Conservation (phyloP, 2,113 vertebrate genomes). For the Platysternon megacephalum region DNA sequence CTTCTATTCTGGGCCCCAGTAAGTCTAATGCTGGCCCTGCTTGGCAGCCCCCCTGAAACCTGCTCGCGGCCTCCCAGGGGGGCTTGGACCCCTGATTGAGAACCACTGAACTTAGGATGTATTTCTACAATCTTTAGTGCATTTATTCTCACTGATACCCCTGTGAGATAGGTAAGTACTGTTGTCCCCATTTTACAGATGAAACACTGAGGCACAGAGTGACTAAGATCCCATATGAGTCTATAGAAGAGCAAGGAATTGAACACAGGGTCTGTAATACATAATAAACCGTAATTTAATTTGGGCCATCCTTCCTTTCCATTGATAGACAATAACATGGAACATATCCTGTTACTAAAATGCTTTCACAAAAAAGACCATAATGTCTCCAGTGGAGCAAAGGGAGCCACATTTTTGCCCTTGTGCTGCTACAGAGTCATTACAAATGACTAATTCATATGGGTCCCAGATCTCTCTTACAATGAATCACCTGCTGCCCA, state of each 20-base stretch:
- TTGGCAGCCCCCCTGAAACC: too few species aligned
- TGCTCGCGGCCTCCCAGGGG: too few species aligned
- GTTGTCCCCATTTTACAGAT: neutral
- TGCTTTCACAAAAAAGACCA: neutral
- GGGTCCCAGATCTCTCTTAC: neutral
- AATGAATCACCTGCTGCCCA: neutral
- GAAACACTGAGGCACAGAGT: too few species aligned
- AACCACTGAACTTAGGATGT: neutral
- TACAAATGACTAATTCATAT: neutral
- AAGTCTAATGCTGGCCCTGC: too few species aligned
- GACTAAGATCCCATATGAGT: too few species aligned
- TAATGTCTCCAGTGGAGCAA: neutral
- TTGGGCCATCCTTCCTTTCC: neutral
- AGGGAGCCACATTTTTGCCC: neutral
- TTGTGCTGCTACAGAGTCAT: neutral
- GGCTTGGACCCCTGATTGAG: too few species aligned
- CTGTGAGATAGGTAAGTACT: too few species aligned
- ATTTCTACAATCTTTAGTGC: neutral
- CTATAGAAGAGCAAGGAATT: neutral
- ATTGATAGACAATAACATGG: neutral
- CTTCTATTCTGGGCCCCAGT: too few species aligned
- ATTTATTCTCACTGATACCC: too few species aligned
- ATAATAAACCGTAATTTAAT: neutral
- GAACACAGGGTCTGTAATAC: neutral
- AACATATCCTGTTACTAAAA: neutral